Base-by-base conservation (phyloP, 2,797 vertebrate genomes). In the Crenichthys baileyi region DNA sequence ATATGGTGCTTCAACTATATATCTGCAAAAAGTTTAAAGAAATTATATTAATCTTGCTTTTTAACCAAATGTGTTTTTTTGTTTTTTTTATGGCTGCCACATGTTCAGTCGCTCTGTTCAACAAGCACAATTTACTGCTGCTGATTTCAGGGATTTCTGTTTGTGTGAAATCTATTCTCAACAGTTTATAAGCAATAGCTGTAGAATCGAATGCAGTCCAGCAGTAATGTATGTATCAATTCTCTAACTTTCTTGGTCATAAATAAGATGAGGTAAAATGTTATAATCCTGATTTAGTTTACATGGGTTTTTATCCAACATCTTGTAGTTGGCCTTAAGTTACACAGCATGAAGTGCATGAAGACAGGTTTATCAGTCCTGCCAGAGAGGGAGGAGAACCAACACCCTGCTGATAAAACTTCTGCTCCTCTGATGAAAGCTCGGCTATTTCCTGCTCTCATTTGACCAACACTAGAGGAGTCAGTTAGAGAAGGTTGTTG, bases 361-460 rank as follows among this genome's bases (percentile, higher is more conserved):
- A 50, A 65, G 79, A 78, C 41, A 76, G 39, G 70, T 78, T 93
- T 94, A 94, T 94, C 93, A 86, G 70, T 20, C 0, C 0, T 9
- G 46, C 72, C 93, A 92, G 88, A 90, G 70, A 87, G 73, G 89
- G 83, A 85, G 91, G 73, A 77, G 81, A 85, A 77, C 56, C 18
- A 73, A 73, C 86, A 48, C 76, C 63, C 83, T 73, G 83, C 88
- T 91, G 93, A 94, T 94, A 93, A 90, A 75, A 80, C 70, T 41
- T 84, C 83, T 46, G 36, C 36, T 79, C 68, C 76, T 81, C 48
- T 74, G 70, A 87, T 85, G 87, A 81, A 70, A 48, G 53, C 48
- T 77, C 70, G 16, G 60, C 70, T 67, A 75, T 81, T 39, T 77
- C 51, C 13, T 79, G 80, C 22, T 84, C 81, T 65, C 15, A 18